Conservation (phyloP, 2,888 invertebrate species). For the Epinotia bilunana region DNA sequence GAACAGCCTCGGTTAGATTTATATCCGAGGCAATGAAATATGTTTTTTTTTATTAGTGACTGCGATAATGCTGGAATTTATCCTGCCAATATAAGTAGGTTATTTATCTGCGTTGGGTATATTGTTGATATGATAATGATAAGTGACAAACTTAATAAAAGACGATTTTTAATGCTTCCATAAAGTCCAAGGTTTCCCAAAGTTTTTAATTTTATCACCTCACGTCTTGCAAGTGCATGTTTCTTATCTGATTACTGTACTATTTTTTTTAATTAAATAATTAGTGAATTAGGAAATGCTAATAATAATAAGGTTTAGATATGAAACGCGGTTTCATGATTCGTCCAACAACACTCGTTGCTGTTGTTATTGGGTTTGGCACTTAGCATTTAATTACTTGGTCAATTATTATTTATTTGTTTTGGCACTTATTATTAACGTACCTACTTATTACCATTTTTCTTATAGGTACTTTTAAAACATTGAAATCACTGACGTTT, state of each 20-base stretch:
- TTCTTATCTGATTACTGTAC: neutral
- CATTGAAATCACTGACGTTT: conserved; percentile 46
- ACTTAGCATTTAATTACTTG: neutral
- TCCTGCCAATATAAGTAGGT: conserved; percentile 43
- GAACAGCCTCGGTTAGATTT: conserved; percentile 48
- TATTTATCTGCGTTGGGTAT: conserved; percentile 11
- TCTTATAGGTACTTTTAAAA: conserved; percentile 39
- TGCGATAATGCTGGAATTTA: conserved; percentile 44
- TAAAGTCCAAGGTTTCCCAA: neutral
- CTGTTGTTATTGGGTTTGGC: neutral
- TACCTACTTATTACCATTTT: neutral
- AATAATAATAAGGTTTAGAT: neutral
- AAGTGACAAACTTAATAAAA: conserved; percentile 19
- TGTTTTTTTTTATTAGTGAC: conserved; percentile 12
- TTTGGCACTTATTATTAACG: conserved; percentile 17
- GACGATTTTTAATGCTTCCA: neutral
- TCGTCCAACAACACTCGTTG: neutral
- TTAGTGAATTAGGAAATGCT: neutral
- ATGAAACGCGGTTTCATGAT: neutral
- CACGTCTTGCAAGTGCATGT: neutral
- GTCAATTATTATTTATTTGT: neutral
- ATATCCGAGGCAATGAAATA: conserved; percentile 11
- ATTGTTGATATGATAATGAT: neutral
- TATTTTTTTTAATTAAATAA: neutral
- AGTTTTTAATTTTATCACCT: neutral